A percentile compares a stretch with the other conserved stretches of the same genome.
Conservation (phyloP, 1,140 invertebrate genomes). For the Drosophila miranda region DNA sequence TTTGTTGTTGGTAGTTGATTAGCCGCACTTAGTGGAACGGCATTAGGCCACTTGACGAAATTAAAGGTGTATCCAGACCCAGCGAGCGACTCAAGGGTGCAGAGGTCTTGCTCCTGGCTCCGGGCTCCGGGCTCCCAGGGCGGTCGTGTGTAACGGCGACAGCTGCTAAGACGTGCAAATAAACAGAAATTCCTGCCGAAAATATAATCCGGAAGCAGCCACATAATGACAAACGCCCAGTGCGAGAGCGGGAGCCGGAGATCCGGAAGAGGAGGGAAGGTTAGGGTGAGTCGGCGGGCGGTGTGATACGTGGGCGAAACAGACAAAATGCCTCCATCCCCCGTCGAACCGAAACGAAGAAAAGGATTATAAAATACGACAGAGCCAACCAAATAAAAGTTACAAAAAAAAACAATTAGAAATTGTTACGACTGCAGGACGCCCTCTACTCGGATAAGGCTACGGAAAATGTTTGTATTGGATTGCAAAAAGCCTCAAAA, state of each 20-base stretch:
- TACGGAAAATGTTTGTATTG: too few relatives aligned
- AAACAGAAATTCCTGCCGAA: conserved; percentile 69
- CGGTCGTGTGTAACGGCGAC: conserved; percentile 63
- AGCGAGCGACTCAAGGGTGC: too few relatives aligned
- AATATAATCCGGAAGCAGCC: conserved; percentile 78
- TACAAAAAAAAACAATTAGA: conserved; percentile 11
- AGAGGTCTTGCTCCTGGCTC: neutral
- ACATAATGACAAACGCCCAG: conserved; percentile 72
- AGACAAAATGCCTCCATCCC: conserved; percentile 44
- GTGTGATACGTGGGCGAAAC: conserved; percentile 23
- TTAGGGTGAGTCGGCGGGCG: too few relatives aligned
- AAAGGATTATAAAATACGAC: conserved; percentile 53
- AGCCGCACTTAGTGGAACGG: conserved; percentile 77
- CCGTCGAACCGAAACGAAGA: conserved; percentile 26
- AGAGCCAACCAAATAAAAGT: neutral
- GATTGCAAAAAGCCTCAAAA: too few relatives aligned
- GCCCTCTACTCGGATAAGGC: neutral
- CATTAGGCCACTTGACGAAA: conserved; percentile 78
- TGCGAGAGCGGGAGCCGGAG: conserved; percentile 10
- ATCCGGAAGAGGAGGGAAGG: neutral
- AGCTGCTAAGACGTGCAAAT: conserved; percentile 74
- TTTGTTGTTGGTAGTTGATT: conserved; percentile 61
- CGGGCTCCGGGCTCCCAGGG: conserved; percentile 14
- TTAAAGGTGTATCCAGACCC: conserved; percentile 51
- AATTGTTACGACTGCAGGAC: too few relatives aligned